Evolutionary conservation across 2,888 invertebrate genomes (phyloP).

Genomic region (Platerodrilus igneus): DNA sequence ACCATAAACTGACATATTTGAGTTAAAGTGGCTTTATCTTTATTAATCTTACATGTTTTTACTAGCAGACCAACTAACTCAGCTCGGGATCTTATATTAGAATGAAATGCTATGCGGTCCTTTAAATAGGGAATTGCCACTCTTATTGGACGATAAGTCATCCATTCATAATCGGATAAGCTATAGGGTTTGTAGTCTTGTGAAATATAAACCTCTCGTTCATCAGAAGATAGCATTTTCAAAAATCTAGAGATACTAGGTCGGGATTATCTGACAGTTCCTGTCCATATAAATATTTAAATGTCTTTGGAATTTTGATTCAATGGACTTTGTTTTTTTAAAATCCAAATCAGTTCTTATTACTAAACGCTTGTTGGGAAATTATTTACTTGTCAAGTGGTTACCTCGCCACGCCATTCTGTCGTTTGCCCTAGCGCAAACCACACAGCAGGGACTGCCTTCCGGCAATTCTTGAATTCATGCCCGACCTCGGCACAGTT

Average conservation of each 20-base stretch:
- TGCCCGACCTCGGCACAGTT: too few species aligned
- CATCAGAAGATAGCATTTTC: slow-evolving; percentile 2
- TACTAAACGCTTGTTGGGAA: too few species aligned
- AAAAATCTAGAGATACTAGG: slow-evolving; percentile 2
- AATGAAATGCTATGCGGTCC: slow-evolving; percentile 8
- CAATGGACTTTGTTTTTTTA: too few species aligned
- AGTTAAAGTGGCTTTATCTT: slow-evolving; percentile 4
- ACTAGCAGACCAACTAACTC: slow-evolving; percentile 4
- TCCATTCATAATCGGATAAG: slow-evolving; percentile 8
- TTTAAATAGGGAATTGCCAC: slow-evolving; percentile 11
- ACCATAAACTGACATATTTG: slow-evolving; percentile 12
- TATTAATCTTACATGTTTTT: slow-evolving; percentile 12
- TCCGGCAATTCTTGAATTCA: too few species aligned
- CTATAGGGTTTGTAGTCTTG: slow-evolving; percentile 1
- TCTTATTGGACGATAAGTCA: slow-evolving; percentile 3
- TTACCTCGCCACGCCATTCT: too few species aligned
- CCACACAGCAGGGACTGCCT: too few species aligned
- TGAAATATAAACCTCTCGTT: background rate
- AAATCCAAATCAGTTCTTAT: too few species aligned
- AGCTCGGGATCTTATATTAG: background rate
- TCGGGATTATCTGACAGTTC: slow-evolving; percentile 2
- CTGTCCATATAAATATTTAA: too few species aligned
- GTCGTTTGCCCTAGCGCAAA: too few species aligned
- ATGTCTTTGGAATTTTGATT: too few species aligned
- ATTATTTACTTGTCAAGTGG: too few species aligned